Conservation (phyloP, 2,113 vertebrate genomes). For the Tangachromis dhanisi region DNA sequence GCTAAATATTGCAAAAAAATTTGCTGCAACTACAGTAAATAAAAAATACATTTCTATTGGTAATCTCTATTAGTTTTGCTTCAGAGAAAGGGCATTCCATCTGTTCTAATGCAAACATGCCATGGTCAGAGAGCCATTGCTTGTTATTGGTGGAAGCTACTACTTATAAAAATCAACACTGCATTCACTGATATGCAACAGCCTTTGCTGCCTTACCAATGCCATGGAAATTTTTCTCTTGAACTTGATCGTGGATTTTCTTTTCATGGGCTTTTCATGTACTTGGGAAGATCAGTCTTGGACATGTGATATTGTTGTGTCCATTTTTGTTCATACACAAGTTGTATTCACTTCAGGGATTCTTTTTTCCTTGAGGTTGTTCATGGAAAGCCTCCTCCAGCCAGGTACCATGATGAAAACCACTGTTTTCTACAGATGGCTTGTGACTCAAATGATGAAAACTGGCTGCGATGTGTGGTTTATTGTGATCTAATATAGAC, state of each 20-base stretch:
- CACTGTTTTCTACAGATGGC: constrained; percentile 13
- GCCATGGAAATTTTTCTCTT: constrained; percentile 1
- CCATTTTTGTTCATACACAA: not conserved
- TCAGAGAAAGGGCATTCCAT: not conserved
- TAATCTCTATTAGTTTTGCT: constrained; percentile 10
- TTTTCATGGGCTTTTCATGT: not conserved
- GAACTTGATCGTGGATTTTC: constrained; percentile 17
- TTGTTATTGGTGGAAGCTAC: constrained; percentile 31
- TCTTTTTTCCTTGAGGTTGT: not conserved
- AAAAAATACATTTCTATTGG: not conserved
- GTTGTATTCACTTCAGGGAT: not conserved
- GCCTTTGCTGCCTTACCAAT: constrained; percentile 54
- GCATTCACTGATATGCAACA: constrained; percentile 40
- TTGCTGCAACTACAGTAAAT: not conserved
- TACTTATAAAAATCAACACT: constrained; percentile 28
- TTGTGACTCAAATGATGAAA: constrained; percentile 34
- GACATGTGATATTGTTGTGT: not conserved
- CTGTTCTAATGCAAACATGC: constrained; percentile 28
- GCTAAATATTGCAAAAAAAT: not conserved
- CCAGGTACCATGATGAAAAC: constrained; percentile 9
- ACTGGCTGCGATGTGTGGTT: not conserved
- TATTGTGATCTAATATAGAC: not conserved
- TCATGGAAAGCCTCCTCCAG: not conserved
- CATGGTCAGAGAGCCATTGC: constrained; percentile 1
- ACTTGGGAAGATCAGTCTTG: constrained; percentile 28